Evolutionary conservation across 2,888 invertebrate species (phyloP).

Genomic region (Lissocephala sabroskyi): DNA sequence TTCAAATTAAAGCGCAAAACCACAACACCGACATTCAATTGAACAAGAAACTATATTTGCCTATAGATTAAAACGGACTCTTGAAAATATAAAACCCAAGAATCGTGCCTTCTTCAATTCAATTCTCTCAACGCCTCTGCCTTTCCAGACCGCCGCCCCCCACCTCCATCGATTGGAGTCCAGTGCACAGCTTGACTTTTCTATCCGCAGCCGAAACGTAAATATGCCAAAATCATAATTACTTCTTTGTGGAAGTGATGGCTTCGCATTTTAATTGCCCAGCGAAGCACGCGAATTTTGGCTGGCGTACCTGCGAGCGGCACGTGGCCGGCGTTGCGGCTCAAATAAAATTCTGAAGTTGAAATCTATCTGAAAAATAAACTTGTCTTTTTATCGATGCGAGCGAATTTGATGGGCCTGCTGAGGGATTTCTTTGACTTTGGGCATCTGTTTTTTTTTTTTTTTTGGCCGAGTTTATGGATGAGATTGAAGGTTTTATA

Average conservation of each 20-base stretch:
- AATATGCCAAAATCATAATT: constrained; percentile 49
- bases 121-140: neutral
- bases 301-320: no score
- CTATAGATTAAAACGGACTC: constrained; percentile 42
- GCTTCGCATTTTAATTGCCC: constrained; percentile 39
- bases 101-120: constrained; percentile 51
- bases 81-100: constrained; percentile 44
- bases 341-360: no score
- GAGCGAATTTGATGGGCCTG: no score
- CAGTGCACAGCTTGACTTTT: neutral
- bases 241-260: constrained; percentile 2
- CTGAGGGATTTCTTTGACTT: no score
- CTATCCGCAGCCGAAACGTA: constrained; percentile 28
- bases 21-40: constrained; percentile 32
- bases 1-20: constrained; percentile 44
- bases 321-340: no score
- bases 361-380: no score
- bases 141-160: neutral
- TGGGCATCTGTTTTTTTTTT: no score
- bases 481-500: no score
- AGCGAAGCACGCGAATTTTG: constrained; percentile 39
- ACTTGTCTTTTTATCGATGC: no score
- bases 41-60: constrained; percentile 28
- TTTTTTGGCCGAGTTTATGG: no score
- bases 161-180: neutral